Base-by-base conservation (phyloP, 2,113 vertebrate genomes). In the Tenrec ecaudatus region DNA sequence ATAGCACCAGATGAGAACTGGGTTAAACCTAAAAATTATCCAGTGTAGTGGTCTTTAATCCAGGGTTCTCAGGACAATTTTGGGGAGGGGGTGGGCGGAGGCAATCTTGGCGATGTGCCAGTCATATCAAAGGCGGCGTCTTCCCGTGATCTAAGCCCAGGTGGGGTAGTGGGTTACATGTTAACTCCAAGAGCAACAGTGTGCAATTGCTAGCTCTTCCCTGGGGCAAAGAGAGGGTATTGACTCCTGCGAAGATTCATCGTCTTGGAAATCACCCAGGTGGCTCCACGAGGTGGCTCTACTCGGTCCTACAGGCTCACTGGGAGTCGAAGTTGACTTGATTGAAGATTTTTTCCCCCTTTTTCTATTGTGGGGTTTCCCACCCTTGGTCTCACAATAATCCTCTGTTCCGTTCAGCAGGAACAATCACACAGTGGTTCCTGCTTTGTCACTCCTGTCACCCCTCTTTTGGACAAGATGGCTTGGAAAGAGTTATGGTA, bases 51-150 rank as follows among this genome's bases (percentile, higher is more conserved):
- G n/a, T 15, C 85, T 79, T 62, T 57, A 33, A 82, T 60, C 84
- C 47, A 84, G 71, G 33, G 16, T 40, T 87, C 53, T 22, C 71
- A 36, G 86, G 53, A 79, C 17, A 22, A 19, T 82, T 80, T 71
- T 71, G 4, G 60, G 60, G 60, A 31, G 23, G 23, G 15, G 23
- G 47, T 53, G 9, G 12, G 12, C 6, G 47, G 29, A 31, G 38
- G 29, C 27, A 62, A 33, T 47, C 6, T 69, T 90, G 73, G 68
- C 40, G 31, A 86, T 29, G 33, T 38, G 69, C 20, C 62, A 77
- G 22, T 82, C 36, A 90, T 77, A 86, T 57, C 88, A 92, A 93
- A 94, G 31, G 33, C n/a, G 81, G 31, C 40, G n/a, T 77, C 62
- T 79, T 87, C 76, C 27, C 36, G 36, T 33, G n/a, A 88, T 88